These are phyloP conservation scores for Chrysochloris asiatica DNA, from an alignment of 2,113 vertebrate genomes.

Conservation along the genomic window DNA sequence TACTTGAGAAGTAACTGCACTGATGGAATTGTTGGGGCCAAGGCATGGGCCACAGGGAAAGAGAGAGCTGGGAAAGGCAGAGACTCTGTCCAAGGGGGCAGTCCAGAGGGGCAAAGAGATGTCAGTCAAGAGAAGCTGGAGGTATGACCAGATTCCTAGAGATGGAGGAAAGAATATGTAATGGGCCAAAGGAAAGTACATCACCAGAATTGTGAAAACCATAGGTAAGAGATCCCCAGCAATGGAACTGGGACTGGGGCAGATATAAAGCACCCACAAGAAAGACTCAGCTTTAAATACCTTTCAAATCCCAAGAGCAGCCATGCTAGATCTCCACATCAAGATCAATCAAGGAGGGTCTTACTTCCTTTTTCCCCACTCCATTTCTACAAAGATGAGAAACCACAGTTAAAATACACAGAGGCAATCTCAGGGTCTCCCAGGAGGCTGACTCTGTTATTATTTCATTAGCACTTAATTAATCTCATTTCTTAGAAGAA, in stretches of 20 bases:
- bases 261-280: background rate
- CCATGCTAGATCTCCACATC: background rate
- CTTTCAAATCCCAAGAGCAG: conserved; percentile 16
- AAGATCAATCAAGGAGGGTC: background rate
- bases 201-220: background rate
- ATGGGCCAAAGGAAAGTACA: background rate
- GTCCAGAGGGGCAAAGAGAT: background rate
- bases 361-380: background rate
- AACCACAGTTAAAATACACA: background rate
- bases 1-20: background rate
- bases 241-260: background rate
- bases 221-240: background rate
- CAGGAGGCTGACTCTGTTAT: background rate
- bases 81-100: background rate
- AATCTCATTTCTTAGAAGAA: background rate
- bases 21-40: background rate
- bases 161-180: background rate
- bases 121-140: conserved; percentile 25
- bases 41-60: background rate
- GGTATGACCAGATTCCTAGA: background rate
- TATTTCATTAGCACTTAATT: background rate
- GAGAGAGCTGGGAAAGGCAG: background rate
- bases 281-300: background rate
- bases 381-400: background rate
- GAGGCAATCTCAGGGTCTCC: background rate